A percentile compares a stretch with the other conserved stretches of the same genome.
Evolutionary conservation across 2,888 invertebrate species (phyloP).

Genomic region (Argyra leucocephala): DNA sequence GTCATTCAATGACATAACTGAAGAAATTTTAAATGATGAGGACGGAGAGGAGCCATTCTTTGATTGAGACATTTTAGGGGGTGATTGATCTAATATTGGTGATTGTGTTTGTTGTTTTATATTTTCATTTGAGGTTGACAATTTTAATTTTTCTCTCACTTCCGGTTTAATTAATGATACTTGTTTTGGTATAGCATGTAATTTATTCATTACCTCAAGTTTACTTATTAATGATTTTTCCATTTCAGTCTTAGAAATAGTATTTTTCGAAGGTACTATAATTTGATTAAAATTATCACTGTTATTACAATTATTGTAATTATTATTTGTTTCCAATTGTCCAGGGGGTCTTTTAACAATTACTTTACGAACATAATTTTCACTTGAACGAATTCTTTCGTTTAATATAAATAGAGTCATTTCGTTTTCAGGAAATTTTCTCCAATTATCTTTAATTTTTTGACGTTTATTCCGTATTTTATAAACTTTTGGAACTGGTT

Average conservation of each 20-base stretch:
- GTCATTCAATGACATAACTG: not conserved
- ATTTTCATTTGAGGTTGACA: not conserved
- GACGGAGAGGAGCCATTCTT: not conserved
- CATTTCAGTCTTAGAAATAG: too few relatives aligned
- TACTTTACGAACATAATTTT: slow-evolving; percentile 32
- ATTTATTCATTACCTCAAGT: not conserved
- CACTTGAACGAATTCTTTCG: slow-evolving; percentile 28
- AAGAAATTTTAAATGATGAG: not conserved
- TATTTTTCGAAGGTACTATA: too few relatives aligned
- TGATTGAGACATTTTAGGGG: not conserved
- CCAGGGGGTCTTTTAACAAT: slow-evolving; percentile 14
- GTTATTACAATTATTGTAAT: not conserved
- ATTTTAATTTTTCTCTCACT: not conserved
- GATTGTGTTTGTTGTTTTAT: not conserved
- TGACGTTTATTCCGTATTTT: slow-evolving; percentile 31
- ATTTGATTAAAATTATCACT: not conserved
- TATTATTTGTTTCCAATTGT: not conserved
- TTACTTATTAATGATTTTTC: too few relatives aligned
- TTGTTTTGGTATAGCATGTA: not conserved
- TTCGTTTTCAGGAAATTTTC: slow-evolving; percentile 26
- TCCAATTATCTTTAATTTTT: not conserved
- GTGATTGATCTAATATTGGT: not conserved
- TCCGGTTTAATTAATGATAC: not conserved
- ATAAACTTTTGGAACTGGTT: slow-evolving; percentile 30
- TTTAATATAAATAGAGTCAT: slow-evolving; percentile 27